Evolutionary conservation across 2,888 invertebrate species (phyloP), one percentile per base, ranked within the genome.

Genomic region (Drosophila macrospina): DNA sequence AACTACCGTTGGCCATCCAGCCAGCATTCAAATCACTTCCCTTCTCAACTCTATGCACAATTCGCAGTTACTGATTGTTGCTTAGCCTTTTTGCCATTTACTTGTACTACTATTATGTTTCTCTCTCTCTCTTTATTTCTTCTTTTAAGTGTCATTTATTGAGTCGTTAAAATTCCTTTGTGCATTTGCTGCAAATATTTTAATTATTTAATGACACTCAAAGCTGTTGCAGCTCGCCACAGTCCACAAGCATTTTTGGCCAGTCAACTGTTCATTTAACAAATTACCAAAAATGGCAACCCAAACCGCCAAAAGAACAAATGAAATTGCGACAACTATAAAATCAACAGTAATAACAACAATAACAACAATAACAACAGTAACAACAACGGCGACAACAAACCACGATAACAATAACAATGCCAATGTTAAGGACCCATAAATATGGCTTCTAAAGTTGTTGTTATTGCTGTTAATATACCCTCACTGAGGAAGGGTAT

Each of bases 1-100:
- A 60, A 69, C 72, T 64, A 66, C 69, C 65, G 66, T 69, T 67
- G 55, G 57, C 20, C 20, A 20, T n/a, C n/a, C n/a, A 3, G 20
- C 41, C 62, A 59, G 36, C 77, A 79, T 79, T 86, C 80, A 77
- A 86, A 83, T 88, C 71, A 77, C 79, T 81, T 78, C 65, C 71
- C 65, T 68, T 32, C 47, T 11, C 30, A 32, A 47, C 16, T 4
- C 30, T 47, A 11, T 30, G 61, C 28, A 50, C 51, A 60, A 47
- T 48, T 62, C 61, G 51, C 24, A 50, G 47, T 59, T 47, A 30
- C 13, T 15, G 15, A 6, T 45, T 37, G 11, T 56, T 34, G 20
- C 10, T 47, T 26, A 16, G 16, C 13, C 50, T 37, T 56, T 65
- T 51, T 42, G 42, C 50, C 37, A 51, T 51, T 37, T 51, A 37